These are phyloP conservation scores for Phania funesta DNA, from an alignment of 2,888 invertebrate genomes.

Conservation along the genomic window DNA sequence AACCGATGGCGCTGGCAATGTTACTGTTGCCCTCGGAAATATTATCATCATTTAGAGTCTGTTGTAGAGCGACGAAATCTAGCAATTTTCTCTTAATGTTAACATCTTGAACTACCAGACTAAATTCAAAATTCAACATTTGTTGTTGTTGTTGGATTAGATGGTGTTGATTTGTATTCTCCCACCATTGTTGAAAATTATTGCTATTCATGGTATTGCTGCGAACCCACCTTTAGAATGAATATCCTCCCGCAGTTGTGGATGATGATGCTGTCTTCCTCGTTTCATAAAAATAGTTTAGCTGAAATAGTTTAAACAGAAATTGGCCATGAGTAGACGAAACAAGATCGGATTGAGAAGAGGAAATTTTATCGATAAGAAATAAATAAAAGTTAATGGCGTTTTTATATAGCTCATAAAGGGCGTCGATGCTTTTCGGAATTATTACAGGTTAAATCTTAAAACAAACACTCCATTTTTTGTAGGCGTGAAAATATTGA, in stretches of 20 bases:
- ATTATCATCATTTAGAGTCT: constrained; percentile 24
- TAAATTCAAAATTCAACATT: constrained; percentile 62
- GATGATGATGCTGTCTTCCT: constrained; percentile 21
- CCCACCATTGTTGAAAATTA: constrained; percentile 77
- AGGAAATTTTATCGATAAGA: background rate
- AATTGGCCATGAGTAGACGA: background rate
- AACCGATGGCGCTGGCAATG: constrained; percentile 58
- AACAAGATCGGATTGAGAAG: background rate
- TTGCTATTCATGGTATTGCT: constrained; percentile 72
- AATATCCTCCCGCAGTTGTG: background rate
- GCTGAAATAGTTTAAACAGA: constrained; percentile 10
- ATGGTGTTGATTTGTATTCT: constrained; percentile 74
- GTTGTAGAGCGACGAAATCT: constrained; percentile 70
- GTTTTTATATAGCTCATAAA: no score
- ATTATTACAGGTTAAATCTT: no score
- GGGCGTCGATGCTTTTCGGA: no score
- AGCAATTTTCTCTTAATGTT: constrained; percentile 58
- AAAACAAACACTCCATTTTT: no score
- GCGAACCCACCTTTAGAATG: constrained; percentile 16
- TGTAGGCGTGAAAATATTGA: no score
- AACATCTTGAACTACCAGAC: background rate
- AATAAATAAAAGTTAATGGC: constrained; percentile 10
- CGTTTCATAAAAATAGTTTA: constrained; percentile 29
- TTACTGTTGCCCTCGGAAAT: background rate
- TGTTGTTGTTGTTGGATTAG: constrained; percentile 68